Evolutionary conservation across 1,140 invertebrate genomes (phyloP).

Genomic region (Neuroterus valhalla): DNA sequence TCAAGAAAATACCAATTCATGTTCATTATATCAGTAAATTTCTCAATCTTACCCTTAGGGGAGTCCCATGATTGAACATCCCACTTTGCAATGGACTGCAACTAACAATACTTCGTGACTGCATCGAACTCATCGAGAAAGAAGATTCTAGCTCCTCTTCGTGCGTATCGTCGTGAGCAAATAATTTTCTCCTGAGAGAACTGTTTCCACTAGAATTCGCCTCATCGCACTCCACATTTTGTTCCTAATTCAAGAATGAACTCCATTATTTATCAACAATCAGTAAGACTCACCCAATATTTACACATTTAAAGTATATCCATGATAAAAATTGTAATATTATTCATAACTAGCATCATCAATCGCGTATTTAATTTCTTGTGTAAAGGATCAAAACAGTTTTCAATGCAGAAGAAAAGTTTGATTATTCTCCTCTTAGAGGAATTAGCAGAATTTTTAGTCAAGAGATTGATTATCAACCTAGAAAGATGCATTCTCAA

Average conservation of each 20-base stretch:
- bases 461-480: too few relatives aligned
- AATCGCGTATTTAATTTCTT: too few relatives aligned
- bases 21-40: slow-evolving; percentile 26
- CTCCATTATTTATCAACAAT: slow-evolving; percentile 35
- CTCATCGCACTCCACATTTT: slow-evolving; percentile 67
- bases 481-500: too few relatives aligned
- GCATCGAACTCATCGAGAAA: slow-evolving; percentile 53
- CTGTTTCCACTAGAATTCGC: slow-evolving; percentile 62
- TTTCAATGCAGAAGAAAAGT: too few relatives aligned
- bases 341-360: too few relatives aligned
- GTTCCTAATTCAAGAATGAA: slow-evolving; percentile 55
- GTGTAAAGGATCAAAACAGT: too few relatives aligned
- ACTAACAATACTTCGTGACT: slow-evolving; percentile 39
- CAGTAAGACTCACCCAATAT: too few relatives aligned
- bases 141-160: slow-evolving; percentile 59
- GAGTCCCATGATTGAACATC: slow-evolving; percentile 62
- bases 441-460: too few relatives aligned
- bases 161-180: slow-evolving; percentile 61
- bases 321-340: slow-evolving; percentile 16
- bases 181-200: slow-evolving; percentile 70
- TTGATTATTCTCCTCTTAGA: too few relatives aligned
- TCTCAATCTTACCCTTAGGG: slow-evolving; percentile 57
- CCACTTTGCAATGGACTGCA: slow-evolving; percentile 68
- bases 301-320: slow-evolving; percentile 6
- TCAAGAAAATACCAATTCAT: too few relatives aligned